Conservation (phyloP, 2,888 invertebrate genomes). For the Alloplasta piceator region DNA sequence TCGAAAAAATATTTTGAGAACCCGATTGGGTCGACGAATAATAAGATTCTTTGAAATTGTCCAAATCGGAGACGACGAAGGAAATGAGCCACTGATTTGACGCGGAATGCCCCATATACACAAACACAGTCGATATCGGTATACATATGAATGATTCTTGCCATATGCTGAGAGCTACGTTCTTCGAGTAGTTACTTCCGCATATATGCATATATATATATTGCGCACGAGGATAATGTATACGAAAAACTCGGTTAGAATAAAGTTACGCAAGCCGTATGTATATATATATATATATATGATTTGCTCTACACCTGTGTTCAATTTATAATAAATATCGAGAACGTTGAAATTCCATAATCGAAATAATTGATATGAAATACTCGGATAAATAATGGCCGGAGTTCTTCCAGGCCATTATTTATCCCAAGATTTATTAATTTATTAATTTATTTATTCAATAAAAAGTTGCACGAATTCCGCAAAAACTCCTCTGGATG, state of each 20-base stretch:
- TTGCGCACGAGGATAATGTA: neutral
- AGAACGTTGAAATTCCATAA: no score
- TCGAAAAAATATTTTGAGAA: no score
- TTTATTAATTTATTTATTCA: no score
- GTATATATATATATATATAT: slow-evolving; percentile 12
- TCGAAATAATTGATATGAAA: no score
- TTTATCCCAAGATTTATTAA: no score
- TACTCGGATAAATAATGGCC: no score
- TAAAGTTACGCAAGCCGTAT: slow-evolving; percentile 51
- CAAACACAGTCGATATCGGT: neutral
- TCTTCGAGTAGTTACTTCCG: slow-evolving; percentile 23
- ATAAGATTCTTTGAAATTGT: no score
- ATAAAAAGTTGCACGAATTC: no score
- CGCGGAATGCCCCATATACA: neutral
- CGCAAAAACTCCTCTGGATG: no score
- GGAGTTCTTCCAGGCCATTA: no score
- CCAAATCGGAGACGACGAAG: neutral
- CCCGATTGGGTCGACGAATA: no score
- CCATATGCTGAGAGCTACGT: neutral
- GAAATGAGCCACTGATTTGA: neutral
- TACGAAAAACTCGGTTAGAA: slow-evolving; percentile 39
- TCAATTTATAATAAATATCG: neutral
- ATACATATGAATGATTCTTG: neutral
- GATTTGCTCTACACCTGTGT: slow-evolving; percentile 55
- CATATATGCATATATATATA: neutral